Conservation (phyloP, 2,797 vertebrate genomes). For the Myiotriccus ornatus region DNA sequence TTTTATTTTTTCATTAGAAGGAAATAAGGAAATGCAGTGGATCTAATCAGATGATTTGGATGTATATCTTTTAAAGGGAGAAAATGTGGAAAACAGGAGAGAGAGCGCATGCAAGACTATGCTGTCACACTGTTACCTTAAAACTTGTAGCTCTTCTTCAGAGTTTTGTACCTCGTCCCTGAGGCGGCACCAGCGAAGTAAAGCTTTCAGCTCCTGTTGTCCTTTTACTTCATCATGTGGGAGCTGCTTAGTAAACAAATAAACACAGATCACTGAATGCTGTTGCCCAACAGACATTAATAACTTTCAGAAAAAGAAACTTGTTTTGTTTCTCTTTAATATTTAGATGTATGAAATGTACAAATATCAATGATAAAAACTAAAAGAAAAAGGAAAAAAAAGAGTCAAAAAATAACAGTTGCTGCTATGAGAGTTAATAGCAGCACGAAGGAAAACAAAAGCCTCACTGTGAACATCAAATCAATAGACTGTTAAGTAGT, state of each 20-base stretch:
- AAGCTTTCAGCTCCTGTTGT: conserved; percentile 85
- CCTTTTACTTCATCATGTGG: conserved; percentile 73
- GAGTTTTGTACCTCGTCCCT: conserved; percentile 89
- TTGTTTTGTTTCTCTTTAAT: background rate
- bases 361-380: background rate
- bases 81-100: background rate
- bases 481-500: background rate
- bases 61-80: background rate
- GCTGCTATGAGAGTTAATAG: background rate
- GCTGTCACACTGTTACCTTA: conserved; percentile 80
- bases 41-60: conserved; percentile 11
- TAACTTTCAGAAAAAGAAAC: background rate
- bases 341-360: background rate
- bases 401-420: background rate
- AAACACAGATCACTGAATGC: background rate
- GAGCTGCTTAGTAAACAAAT: conserved; percentile 74
- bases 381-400: background rate
- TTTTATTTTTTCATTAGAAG: conserved; percentile 26
- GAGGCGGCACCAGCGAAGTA: conserved; percentile 88
- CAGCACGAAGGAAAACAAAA: background rate
- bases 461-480: background rate
- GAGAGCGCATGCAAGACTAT: background rate
- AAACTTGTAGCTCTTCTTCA: conserved; percentile 88
- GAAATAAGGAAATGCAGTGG: conserved; percentile 30
- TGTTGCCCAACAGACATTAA: background rate